Evolutionary conservation across 2,113 vertebrate species (phyloP).

Genomic region (Microtus montanus): DNA sequence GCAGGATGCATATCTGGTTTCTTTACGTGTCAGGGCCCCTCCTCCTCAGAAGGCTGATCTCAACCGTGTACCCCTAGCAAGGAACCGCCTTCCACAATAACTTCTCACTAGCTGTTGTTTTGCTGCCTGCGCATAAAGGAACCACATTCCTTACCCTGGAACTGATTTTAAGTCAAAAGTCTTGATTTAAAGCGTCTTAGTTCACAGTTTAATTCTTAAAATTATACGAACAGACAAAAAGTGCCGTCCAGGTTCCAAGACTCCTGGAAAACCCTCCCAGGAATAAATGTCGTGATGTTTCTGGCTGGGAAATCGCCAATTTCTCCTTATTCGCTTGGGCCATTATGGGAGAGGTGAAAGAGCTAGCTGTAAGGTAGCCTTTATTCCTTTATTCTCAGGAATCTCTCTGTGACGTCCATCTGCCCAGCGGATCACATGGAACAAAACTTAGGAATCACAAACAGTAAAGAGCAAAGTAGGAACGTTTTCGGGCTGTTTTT

Average conservation of each 20-base stretch:
- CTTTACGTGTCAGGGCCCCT: not conserved
- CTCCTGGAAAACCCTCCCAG: not conserved
- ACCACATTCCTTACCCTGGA: not conserved
- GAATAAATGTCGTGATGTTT: not conserved
- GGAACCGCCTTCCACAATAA: not conserved
- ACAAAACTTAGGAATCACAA: not conserved
- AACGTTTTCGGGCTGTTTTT: not conserved
- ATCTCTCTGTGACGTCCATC: not conserved
- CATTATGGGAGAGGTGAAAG: not conserved
- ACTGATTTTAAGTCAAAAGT: not conserved
- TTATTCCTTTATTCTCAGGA: not conserved
- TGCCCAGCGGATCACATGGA: not conserved
- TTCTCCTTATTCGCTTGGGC: not conserved
- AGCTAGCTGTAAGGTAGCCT: rapidly evolving
- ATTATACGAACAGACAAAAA: not conserved
- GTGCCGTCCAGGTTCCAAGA: not conserved
- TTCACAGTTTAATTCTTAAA: not conserved
- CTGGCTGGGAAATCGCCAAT: not conserved
- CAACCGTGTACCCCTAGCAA: not conserved
- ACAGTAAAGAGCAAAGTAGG: not conserved
- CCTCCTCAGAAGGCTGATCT: not conserved
- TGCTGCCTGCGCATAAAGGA: not conserved
- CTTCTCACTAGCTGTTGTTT: not conserved
- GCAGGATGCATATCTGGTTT: not conserved
- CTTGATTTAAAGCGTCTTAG: slow-evolving; percentile 20